Evolutionary conservation across 2,888 invertebrate genomes (phyloP).

Genomic region (Synergus itoensis): DNA sequence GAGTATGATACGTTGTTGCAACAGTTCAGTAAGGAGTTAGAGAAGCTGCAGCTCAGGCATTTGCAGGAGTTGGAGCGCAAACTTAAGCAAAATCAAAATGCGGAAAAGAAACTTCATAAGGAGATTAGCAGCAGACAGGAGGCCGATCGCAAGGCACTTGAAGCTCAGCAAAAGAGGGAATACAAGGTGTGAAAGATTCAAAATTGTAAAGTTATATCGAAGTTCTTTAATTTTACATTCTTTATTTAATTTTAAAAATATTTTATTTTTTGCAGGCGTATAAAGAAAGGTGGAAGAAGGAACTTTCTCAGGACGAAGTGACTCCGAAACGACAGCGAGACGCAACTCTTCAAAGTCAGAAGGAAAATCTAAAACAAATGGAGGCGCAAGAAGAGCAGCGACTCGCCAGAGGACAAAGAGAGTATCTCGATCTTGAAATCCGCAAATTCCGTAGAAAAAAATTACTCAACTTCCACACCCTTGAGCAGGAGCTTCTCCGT

Average conservation of each 20-base stretch:
- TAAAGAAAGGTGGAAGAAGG: slow-evolving; percentile 97
- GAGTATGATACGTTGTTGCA: slow-evolving; percentile 96
- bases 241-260: background rate
- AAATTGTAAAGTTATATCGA: too few relatives aligned
- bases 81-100: slow-evolving; percentile 91
- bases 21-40: slow-evolving; percentile 95
- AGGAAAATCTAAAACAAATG: slow-evolving; percentile 93
- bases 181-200: slow-evolving; percentile 82
- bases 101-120: slow-evolving; percentile 95
- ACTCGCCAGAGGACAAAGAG: slow-evolving; percentile 91
- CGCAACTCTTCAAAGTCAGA: slow-evolving; percentile 94
- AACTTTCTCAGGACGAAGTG: slow-evolving; percentile 93
- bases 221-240: background rate
- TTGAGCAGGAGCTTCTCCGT: slow-evolving; percentile 93
- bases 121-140: slow-evolving; percentile 94
- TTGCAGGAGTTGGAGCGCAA: slow-evolving; percentile 89
- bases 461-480: slow-evolving; percentile 90
- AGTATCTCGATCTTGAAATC: slow-evolving; percentile 94
- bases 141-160: slow-evolving; percentile 94
- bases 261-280: slow-evolving; percentile 80
- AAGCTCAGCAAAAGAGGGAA: slow-evolving; percentile 96
- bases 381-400: slow-evolving; percentile 95
- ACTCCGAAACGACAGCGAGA: slow-evolving; percentile 95
- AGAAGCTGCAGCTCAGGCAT: slow-evolving; percentile 90
- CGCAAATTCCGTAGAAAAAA: slow-evolving; percentile 95